A percentile compares a stretch with the other conserved stretches of the same genome.
Evolutionary conservation across 2,113 vertebrate genomes (phyloP).

Genomic region (Ciconia maguari): DNA sequence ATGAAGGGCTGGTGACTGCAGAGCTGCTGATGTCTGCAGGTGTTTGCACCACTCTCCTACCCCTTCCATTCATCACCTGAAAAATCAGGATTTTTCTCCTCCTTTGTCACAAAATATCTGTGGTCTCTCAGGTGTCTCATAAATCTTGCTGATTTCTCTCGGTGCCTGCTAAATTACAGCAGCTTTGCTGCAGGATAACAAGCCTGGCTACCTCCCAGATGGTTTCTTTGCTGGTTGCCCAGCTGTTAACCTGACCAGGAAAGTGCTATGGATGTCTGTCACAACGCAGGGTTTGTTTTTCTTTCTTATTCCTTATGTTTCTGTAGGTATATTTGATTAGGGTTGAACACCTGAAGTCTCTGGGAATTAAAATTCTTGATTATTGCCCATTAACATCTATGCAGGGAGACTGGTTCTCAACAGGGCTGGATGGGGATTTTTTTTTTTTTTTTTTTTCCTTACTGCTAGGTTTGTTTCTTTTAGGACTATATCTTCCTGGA

Average conservation of each 20-base stretch:
- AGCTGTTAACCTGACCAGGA: background rate
- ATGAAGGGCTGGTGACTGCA: background rate
- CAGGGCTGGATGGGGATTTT: background rate
- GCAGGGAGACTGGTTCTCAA: background rate
- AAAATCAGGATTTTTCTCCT: background rate
- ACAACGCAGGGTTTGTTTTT: background rate
- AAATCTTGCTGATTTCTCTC: constrained; percentile 23
- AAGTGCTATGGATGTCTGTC: background rate
- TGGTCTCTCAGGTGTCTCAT: background rate
- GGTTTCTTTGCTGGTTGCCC: background rate
- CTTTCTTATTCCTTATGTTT: background rate
- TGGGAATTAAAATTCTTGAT: background rate
- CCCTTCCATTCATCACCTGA: background rate
- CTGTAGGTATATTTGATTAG: background rate
- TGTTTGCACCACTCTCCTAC: background rate
- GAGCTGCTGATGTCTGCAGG: constrained; percentile 10
- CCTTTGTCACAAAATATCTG: background rate
- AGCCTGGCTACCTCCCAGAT: background rate
- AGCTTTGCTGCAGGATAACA: constrained; percentile 9
- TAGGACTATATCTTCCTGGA: background rate
- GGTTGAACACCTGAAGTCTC: background rate
- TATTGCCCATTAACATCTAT: constrained; percentile 1
- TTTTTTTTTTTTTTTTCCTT: background rate
- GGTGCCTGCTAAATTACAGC: background rate
- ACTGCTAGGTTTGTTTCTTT: background rate